A percentile compares a stretch with the other conserved stretches of the same genome.
phyloP scores from a whole-genome alignment of 2,113 vertebrate genomes.

The Tyrannus savana region DNA sequence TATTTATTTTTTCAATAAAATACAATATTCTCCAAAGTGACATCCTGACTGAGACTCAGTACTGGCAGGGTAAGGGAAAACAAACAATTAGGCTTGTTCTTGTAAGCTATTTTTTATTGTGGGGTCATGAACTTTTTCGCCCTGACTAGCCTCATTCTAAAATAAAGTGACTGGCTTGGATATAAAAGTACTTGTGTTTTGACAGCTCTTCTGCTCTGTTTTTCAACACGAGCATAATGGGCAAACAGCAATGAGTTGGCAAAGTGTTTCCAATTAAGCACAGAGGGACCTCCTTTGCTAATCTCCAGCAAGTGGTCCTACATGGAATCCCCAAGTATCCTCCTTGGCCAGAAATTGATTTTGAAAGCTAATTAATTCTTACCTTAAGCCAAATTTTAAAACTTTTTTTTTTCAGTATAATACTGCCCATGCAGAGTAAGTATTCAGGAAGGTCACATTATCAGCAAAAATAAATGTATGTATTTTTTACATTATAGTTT shows the following conservation, averaged over 20 bases:
- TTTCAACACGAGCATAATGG: constrained; percentile 12
- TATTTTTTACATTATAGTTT: neutral
- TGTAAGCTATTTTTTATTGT: neutral
- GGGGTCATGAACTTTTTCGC: neutral
- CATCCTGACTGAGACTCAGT: neutral
- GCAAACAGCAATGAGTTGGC: neutral
- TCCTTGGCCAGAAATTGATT: constrained; percentile 12
- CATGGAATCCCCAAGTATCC: neutral
- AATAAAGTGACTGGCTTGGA: constrained; percentile 17
- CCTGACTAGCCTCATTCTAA: neutral
- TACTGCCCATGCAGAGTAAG: neutral
- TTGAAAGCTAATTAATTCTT: constrained; percentile 43
- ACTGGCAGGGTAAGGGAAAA: neutral
- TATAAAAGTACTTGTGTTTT: constrained; percentile 44
- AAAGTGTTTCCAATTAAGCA: constrained; percentile 42
- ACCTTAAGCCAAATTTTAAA: neutral
- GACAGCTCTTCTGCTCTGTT: constrained; percentile 37
- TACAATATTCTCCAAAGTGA: neutral
- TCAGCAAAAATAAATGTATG: neutral
- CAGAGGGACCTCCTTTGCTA: neutral
- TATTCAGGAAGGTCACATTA: neutral
- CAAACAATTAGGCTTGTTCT: constrained; percentile 17
- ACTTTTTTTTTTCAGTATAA: neutral
- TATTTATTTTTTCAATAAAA: neutral
- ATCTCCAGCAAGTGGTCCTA: neutral